Conservation (phyloP, 2,797 vertebrate species). For the Alectoris magna region DNA sequence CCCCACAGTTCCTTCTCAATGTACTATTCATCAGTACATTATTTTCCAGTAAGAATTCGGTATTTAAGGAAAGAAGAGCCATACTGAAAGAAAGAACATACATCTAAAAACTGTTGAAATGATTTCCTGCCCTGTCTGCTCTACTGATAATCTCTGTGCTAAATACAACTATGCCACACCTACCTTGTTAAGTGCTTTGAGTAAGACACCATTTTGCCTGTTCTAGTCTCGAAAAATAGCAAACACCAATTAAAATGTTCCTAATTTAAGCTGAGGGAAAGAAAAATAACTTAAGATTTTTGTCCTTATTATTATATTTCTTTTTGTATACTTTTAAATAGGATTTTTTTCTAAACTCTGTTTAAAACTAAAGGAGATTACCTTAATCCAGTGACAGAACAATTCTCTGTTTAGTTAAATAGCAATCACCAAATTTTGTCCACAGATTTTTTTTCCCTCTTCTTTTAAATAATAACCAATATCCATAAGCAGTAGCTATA, state of each 20-base stretch:
- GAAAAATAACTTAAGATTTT: neutral
- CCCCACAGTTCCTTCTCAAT: neutral
- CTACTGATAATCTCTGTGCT: neutral
- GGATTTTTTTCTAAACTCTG: neutral
- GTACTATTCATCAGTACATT: neutral
- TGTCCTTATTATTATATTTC: neutral
- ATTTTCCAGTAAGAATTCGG: neutral
- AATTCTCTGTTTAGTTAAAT: neutral
- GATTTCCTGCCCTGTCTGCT: neutral
- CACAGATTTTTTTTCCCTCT: neutral
- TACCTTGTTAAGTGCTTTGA: neutral
- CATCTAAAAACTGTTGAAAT: neutral
- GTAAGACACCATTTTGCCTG: neutral
- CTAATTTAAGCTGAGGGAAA: neutral
- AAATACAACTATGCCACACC: neutral
- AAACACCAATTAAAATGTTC: conserved; percentile 10
- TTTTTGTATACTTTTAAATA: neutral
- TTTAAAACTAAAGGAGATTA: neutral
- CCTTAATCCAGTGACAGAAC: neutral
- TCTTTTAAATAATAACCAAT: neutral
- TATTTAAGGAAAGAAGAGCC: neutral
- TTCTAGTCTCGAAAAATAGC: neutral
- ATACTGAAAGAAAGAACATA: neutral
- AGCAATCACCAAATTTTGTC: neutral
- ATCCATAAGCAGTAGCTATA: neutral